Conservation (phyloP, 2,113 vertebrate species). For the Daphoenositta chrysoptera region DNA sequence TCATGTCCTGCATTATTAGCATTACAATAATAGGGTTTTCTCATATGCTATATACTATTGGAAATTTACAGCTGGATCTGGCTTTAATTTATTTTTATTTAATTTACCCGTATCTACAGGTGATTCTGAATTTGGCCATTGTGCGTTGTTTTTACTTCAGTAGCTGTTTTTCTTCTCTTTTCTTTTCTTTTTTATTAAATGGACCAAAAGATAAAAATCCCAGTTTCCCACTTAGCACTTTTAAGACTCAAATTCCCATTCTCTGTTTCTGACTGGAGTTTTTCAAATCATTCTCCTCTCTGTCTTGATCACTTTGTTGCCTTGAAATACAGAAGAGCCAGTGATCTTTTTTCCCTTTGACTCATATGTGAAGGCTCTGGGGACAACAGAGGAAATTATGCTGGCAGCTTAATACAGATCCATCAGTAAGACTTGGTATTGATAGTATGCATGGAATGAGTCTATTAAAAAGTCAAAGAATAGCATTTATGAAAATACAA, state of each 20-base stretch:
- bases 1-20: neutral
- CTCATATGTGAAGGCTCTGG: neutral
- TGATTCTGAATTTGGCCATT: neutral
- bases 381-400: slow-evolving; percentile 1
- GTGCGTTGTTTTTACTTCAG: neutral
- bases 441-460: slow-evolving; percentile 17
- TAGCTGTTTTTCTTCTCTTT: neutral
- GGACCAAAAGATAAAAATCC: neutral
- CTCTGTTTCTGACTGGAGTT: neutral
- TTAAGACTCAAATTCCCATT: neutral
- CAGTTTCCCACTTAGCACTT: neutral
- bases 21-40: neutral
- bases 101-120: neutral
- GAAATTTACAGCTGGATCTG: neutral
- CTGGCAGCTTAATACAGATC: slow-evolving; percentile 3
- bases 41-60: neutral
- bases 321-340: neutral
- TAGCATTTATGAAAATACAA: slow-evolving; percentile 38
- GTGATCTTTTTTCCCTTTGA: neutral
- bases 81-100: neutral
- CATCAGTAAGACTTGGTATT: neutral
- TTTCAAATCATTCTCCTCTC: neutral
- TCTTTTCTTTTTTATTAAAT: neutral
- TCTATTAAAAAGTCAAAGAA: slow-evolving; percentile 36
- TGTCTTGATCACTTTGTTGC: neutral